Evolutionary conservation across 2,888 invertebrate genomes (phyloP).

Genomic region (Hanleya hanleyi): DNA sequence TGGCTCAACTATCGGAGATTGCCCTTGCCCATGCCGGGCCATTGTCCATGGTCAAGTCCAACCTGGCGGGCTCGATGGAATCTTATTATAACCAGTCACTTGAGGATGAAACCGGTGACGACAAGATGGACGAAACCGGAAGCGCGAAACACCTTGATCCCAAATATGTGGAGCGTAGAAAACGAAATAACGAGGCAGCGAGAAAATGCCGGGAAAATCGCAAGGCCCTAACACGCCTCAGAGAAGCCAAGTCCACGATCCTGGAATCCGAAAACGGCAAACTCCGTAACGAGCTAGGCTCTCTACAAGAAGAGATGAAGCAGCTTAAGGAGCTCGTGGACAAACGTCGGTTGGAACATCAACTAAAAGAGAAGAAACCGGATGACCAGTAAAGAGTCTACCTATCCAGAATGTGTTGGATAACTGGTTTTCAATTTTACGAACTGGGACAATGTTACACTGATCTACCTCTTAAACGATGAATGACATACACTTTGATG

Average conservation of each 20-base stretch:
- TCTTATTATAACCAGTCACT: constrained; percentile 7
- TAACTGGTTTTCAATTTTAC: background rate
- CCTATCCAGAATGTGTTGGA: too few relatives aligned
- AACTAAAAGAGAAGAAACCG: background rate
- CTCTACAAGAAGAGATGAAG: constrained; percentile 92
- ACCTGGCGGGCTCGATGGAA: background rate
- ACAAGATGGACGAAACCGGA: constrained; percentile 17
- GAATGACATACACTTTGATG: too few relatives aligned
- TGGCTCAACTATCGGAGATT: constrained; percentile 62
- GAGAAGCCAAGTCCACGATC: constrained; percentile 69
- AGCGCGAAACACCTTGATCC: constrained; percentile 50
- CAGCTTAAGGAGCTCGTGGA: constrained; percentile 81
- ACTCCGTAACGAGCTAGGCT: constrained; percentile 83
- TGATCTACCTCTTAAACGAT: background rate
- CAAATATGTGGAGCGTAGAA: constrained; percentile 73
- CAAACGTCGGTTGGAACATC: constrained; percentile 44
- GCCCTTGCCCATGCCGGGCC: constrained; percentile 56
- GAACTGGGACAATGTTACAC: background rate
- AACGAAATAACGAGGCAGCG: constrained; percentile 75
- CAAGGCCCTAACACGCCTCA: constrained; percentile 70
- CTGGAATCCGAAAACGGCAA: constrained; percentile 76
- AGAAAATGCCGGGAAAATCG: constrained; percentile 74
- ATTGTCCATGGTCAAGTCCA: constrained; percentile 36
- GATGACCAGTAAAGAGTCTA: background rate
- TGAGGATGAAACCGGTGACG: background rate